Conservation (phyloP, 1,140 invertebrate genomes). For the Apis cerana region DNA sequence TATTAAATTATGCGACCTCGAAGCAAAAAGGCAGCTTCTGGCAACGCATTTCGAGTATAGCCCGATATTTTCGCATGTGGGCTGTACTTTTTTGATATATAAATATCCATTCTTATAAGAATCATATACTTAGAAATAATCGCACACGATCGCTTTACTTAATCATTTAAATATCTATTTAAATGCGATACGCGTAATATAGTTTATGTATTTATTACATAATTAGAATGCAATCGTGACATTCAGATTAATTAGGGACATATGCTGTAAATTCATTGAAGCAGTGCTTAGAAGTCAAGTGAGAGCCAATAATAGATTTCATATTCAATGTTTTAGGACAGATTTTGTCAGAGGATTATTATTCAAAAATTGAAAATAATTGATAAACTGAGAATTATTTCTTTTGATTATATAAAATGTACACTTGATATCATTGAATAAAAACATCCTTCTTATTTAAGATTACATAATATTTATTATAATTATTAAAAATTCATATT, state of each 20-base stretch:
- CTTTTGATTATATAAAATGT: neutral
- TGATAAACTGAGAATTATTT: slow-evolving; percentile 16
- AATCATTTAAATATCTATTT: slow-evolving; percentile 39
- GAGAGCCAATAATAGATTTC: slow-evolving; percentile 43
- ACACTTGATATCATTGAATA: neutral
- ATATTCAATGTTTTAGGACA: neutral
- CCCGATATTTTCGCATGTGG: slow-evolving; percentile 50
- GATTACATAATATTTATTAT: too few species aligned
- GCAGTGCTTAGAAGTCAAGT: slow-evolving; percentile 44
- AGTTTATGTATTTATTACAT: slow-evolving; percentile 40
- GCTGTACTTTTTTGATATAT: slow-evolving; percentile 46
- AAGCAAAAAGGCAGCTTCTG: slow-evolving; percentile 22
- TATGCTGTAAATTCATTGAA: slow-evolving; percentile 48
- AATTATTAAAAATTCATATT: neutral
- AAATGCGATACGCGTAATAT: slow-evolving; percentile 41
- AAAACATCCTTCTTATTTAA: neutral
- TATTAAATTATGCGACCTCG: slow-evolving; percentile 9
- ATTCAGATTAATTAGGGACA: slow-evolving; percentile 49
- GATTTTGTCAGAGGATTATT: slow-evolving; percentile 29
- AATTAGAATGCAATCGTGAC: slow-evolving; percentile 52
- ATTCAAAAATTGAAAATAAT: slow-evolving; percentile 27
- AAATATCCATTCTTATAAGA: slow-evolving; percentile 45
- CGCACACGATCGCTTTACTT: slow-evolving; percentile 32
- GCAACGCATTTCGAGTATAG: slow-evolving; percentile 35
- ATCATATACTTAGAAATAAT: slow-evolving; percentile 44